Evolutionary conservation across 2,797 vertebrate genomes (phyloP).

Genomic region (Anabacerthia variegaticeps): DNA sequence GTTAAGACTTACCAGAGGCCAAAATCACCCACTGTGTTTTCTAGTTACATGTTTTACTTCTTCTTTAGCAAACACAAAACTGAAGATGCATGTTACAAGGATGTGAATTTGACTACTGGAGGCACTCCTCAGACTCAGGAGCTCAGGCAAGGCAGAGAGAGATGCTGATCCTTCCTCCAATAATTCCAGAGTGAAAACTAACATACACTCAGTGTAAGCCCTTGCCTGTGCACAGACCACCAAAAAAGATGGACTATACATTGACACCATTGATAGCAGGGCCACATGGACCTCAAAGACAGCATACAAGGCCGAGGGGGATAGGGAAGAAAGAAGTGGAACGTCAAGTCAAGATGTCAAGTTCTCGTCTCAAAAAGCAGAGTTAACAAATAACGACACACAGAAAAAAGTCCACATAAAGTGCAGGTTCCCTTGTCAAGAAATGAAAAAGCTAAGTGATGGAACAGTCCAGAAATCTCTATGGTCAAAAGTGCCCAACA

Average conservation of each 20-base stretch:
- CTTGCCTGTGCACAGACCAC: not conserved
- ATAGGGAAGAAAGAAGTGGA: not conserved
- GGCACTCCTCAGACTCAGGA: not conserved
- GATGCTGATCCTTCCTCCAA: not conserved
- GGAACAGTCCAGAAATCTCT: not conserved
- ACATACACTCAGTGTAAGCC: not conserved
- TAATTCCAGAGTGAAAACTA: not conserved
- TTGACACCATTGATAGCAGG: not conserved
- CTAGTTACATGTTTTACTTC: not conserved
- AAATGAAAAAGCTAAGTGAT: not conserved
- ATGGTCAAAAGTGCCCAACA: not conserved
- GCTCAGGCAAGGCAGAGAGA: not conserved
- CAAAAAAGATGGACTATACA: not conserved
- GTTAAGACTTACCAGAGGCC: not conserved
- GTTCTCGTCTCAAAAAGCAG: not conserved
- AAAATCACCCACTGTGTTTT: constrained; percentile 4
- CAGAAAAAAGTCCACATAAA: not conserved
- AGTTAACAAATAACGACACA: not conserved
- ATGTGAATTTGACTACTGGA: not conserved
- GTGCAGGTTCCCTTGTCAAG: not conserved
- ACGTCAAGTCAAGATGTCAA: not conserved
- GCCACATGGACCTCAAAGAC: not conserved
- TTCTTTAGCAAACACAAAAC: not conserved
- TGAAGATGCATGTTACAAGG: not conserved
- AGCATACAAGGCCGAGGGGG: not conserved